A percentile compares a stretch with the other conserved stretches of the same genome.
Evolutionary conservation across 2,888 invertebrate genomes (phyloP).

Genomic region (Acleris literana): DNA sequence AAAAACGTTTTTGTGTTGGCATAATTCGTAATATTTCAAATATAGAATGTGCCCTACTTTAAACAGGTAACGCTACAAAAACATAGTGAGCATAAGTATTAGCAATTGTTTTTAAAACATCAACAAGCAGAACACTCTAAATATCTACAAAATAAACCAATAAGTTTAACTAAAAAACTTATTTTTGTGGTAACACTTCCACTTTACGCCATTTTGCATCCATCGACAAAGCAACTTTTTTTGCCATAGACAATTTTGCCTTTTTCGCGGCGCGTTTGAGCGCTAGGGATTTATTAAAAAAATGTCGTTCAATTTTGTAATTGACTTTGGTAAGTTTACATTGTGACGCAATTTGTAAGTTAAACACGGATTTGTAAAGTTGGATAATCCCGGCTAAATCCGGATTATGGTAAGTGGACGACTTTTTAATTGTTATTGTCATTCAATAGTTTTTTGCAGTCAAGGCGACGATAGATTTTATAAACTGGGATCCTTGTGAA

Average conservation of each 20-base stretch:
- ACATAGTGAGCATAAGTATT: no score
- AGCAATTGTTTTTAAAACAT: no score
- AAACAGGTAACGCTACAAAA: no score
- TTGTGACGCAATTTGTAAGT: constrained; percentile 42
- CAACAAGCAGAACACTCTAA: no score
- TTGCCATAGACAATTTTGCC: neutral
- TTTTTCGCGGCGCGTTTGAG: neutral
- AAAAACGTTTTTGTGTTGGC: no score
- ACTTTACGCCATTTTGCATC: neutral
- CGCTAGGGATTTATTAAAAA: neutral
- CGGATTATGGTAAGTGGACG: neutral
- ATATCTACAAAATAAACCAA: no score
- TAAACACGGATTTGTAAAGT: neutral
- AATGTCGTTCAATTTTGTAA: constrained; percentile 39
- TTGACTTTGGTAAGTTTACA: constrained; percentile 41
- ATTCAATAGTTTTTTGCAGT: no score
- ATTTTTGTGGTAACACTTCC: neutral
- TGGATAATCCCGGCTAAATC: neutral
- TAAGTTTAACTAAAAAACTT: neutral
- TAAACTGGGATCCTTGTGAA: no score
- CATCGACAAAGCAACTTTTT: neutral
- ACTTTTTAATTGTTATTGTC: neutral
- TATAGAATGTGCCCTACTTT: no score
- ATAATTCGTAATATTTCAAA: no score
- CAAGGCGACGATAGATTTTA: no score